Evolutionary conservation across 2,888 invertebrate species (phyloP).

Genomic region (Xanthia togata): DNA sequence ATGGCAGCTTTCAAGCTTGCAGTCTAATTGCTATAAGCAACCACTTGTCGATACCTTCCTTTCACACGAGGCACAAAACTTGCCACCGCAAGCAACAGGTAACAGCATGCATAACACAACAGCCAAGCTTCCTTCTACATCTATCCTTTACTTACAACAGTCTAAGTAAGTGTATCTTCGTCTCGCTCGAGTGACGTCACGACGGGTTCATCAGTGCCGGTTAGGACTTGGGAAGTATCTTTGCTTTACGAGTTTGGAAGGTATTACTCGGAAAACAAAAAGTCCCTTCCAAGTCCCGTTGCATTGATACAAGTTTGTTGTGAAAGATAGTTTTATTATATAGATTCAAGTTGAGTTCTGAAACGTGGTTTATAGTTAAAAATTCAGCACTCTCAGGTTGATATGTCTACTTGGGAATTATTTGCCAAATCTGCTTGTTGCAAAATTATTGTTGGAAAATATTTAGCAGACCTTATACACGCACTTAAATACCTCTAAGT

Average conservation of each 20-base stretch:
- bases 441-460: neutral
- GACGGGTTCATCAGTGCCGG: slow-evolving; percentile 4
- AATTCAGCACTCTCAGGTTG: neutral
- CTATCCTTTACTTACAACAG: slow-evolving; percentile 18
- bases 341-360: slow-evolving; percentile 8
- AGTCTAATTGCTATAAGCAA: slow-evolving; percentile 19
- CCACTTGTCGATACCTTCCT: slow-evolving; percentile 25
- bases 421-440: neutral
- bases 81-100: slow-evolving; percentile 47
- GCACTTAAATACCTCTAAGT: neutral
- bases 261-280: slow-evolving; percentile 30
- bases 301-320: slow-evolving; percentile 36
- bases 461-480: neutral
- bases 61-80: slow-evolving; percentile 15
- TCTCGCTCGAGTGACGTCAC: slow-evolving; percentile 25
- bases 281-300: slow-evolving; percentile 2
- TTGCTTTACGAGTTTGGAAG: slow-evolving; percentile 24
- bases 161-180: neutral
- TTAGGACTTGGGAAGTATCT: slow-evolving; percentile 32
- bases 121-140: neutral
- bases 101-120: slow-evolving; percentile 39
- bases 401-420: neutral
- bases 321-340: slow-evolving; percentile 1
- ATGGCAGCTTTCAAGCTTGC: neutral
- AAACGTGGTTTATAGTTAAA: slow-evolving; percentile 13